Base-by-base conservation (phyloP, 2,888 invertebrate species). In the Gastracanthus pulcherrimus region DNA sequence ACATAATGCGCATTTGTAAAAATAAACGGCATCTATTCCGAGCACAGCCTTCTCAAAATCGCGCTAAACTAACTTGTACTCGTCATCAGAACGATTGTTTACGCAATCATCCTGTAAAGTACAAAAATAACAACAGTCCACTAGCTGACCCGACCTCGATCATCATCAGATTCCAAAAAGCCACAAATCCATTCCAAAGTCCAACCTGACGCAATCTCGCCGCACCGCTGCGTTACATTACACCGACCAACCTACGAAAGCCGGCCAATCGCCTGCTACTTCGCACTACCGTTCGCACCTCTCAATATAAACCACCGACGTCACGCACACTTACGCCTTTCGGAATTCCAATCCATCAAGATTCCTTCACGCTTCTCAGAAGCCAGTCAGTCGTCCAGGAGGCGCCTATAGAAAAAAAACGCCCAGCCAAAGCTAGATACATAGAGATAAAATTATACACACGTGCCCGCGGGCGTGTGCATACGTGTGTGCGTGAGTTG, bases 301-400 rank as follows among this genome's bases (percentile, higher is more conserved):
- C 51, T 36, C 29, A 7, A 36, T 66, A 34, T 62, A 1, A 3
- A 23, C n/a, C 13, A 9, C 60, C 51, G 9, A 6, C 70, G 34
- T 36, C 36, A 62, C 36, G 34, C 34, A 34, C 62, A 16, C 45
- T n/a, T n/a, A n/a, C n/a, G n/a, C n/a, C n/a, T n/a, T 45, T 74
- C 45, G 75, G 76, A 64, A 75, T 75, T 75, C 51, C 75, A 31
- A 4, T 16, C 7, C 4, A n/a, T n/a, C n/a, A n/a, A n/a, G n/a
- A n/a, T n/a, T n/a, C n/a, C n/a, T n/a, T n/a, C n/a, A 34, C 2
- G 34, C 6, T 26, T 9, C 45, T 4, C 16, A 45, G n/a, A 45
- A n/a, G 13, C 4, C 45, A 16, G 45, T n/a, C n/a, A n/a, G n/a
- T n/a, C n/a, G n/a, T n/a, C n/a, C 3, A 11, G 26, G 2, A 23